Base-by-base conservation (phyloP, 1,140 invertebrate genomes). In the Drosophila baimaii region DNA sequence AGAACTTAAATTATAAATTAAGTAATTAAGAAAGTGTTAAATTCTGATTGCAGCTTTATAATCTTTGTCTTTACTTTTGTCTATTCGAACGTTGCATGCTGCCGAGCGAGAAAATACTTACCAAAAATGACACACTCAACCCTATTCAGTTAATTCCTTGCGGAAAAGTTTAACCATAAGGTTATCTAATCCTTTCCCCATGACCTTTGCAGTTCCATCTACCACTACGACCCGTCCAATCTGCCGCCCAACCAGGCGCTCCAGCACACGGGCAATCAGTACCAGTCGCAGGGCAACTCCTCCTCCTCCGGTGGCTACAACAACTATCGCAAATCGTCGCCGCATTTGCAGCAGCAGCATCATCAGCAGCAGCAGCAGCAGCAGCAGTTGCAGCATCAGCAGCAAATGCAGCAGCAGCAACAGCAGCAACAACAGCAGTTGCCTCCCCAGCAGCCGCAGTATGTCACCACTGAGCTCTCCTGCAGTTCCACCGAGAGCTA, bases 171-270 rank as follows among this genome's bases (percentile, higher is more conserved):
- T n/a, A n/a, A n/a, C n/a, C n/a, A n/a, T n/a, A n/a, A n/a, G n/a
- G n/a, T n/a, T n/a, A 17, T 27, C 15, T 9, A 12, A n/a, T n/a
- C n/a, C n/a, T n/a, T n/a, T n/a, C n/a, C n/a, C 5, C 62, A 15
- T 12, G 12, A 35, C 21, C 43, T 35, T 77, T 85, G 49, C 84
- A 94, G 93, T 54, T 94, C 95, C 27, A 93, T 95, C 37, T 96
- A 97, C 90, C 95, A 95, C 61, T 96, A 95, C 90, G 95, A 96
- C 90, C 95, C 96, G 37, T 93, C 93, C 37, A 96, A 95, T 90
- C 94, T 94, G 68, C 95, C 94, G 81, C 93, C 90, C 86, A 93
- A 79, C 66, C 90, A 91, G 84, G 82, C 89, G 54, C 77, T 88
- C 29, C 81, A 84, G 57, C 92, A 37, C 49, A 17, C 59, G 55